These are phyloP conservation scores for Rhincodon typus DNA, from an alignment of 2,797 vertebrate species.

Conservation along the genomic window DNA sequence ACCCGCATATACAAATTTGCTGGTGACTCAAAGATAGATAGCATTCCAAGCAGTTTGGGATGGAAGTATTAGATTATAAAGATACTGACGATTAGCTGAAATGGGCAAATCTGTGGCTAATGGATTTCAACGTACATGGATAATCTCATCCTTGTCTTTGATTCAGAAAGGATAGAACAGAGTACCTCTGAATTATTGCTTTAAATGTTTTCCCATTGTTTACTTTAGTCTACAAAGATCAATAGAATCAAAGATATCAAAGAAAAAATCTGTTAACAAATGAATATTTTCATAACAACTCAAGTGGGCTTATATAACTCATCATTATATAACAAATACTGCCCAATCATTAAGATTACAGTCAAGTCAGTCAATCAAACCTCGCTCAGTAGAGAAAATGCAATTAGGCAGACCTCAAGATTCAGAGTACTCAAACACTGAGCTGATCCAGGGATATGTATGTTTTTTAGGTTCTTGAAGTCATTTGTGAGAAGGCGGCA, in stretches of 20 bases:
- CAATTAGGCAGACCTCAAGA: not conserved
- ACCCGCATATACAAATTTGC: not conserved
- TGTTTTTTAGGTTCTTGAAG: not conserved
- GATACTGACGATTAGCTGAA: not conserved
- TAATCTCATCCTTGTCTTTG: no score
- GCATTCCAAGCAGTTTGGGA: not conserved
- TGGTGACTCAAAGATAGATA: not conserved
- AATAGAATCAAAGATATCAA: not conserved
- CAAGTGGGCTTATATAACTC: not conserved
- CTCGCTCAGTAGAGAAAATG: not conserved
- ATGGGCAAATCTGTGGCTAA: not conserved
- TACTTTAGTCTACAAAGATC: not conserved
- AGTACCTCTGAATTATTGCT: not conserved
- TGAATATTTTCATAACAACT: not conserved
- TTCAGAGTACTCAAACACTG: not conserved
- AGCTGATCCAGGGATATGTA: not conserved
- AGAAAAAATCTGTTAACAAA: not conserved
- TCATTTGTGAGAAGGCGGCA: not conserved
- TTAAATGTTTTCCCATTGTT: not conserved
- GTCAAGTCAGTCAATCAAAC: not conserved
- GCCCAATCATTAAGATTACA: not conserved
- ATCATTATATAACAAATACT: not conserved
- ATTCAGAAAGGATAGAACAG: not conserved
- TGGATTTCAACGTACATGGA: not conserved
- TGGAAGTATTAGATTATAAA: not conserved